A percentile compares a stretch with the other conserved stretches of the same genome.
phyloP scores from a whole-genome alignment of 2,888 invertebrate species.

The Drosophila pseudotalamancana region DNA sequence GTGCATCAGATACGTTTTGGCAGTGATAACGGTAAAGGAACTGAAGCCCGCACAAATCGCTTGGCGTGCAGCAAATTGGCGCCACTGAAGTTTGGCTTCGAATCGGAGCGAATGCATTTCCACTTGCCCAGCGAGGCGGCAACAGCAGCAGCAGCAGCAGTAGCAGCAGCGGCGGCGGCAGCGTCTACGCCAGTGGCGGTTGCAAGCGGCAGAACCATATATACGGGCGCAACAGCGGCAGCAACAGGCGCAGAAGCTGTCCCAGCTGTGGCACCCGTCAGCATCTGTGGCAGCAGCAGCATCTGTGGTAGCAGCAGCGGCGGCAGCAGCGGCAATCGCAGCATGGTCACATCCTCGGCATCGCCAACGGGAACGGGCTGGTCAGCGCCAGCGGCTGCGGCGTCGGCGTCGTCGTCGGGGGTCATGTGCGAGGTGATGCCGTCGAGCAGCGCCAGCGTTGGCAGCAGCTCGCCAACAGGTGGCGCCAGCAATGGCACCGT shows the following conservation, averaged over 20 bases:
- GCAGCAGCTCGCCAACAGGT: constrained; percentile 82
- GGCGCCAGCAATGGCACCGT: constrained; percentile 80
- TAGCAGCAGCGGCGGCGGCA: constrained; percentile 11
- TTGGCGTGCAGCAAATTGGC: constrained; percentile 81
- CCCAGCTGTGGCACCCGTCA: constrained; percentile 59
- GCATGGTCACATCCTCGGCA: constrained; percentile 75
- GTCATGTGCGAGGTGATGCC: constrained; percentile 67
- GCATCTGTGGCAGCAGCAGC: constrained; percentile 38
- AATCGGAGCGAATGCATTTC: constrained; percentile 77
- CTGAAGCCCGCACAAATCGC: constrained; percentile 27
- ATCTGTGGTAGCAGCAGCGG: constrained; percentile 5
- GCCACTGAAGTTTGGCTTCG: constrained; percentile 70
- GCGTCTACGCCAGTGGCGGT: constrained; percentile 11
- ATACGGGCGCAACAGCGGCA: constrained; percentile 41
- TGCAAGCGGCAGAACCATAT: background rate
- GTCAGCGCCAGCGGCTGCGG: constrained; percentile 55
- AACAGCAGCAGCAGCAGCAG: constrained; percentile 12
- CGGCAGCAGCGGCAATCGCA: constrained; percentile 34
- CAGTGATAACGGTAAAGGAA: constrained; percentile 22
- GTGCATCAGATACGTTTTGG: background rate
- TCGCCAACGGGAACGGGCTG: constrained; percentile 74
- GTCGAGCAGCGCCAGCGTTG: constrained; percentile 80
- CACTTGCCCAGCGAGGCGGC: constrained; percentile 74
- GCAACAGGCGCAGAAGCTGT: constrained; percentile 8
- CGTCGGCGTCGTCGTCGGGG: constrained; percentile 23